Conservation (phyloP, 1,140 invertebrate species). For the Telenomus remus region DNA sequence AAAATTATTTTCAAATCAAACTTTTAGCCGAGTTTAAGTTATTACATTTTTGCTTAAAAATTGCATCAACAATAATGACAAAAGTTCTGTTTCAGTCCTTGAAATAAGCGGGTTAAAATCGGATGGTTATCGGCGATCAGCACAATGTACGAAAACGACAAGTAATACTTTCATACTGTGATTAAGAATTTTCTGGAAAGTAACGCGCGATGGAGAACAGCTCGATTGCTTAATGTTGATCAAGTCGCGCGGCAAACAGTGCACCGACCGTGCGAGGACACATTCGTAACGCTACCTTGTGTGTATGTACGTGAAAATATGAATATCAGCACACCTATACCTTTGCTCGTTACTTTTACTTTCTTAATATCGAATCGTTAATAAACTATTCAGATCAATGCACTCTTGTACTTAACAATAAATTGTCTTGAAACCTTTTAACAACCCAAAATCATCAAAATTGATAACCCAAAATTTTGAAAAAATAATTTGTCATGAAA, state of each 20-base stretch:
- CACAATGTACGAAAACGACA: constrained; percentile 31
- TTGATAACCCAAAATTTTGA: not conserved
- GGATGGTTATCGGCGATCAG: constrained; percentile 8
- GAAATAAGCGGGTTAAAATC: not conserved
- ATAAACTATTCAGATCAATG: constrained; percentile 23
- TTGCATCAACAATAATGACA: no score
- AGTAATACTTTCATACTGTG: constrained; percentile 40
- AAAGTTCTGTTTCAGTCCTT: no score
- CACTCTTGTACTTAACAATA: constrained; percentile 1
- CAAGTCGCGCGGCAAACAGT: constrained; percentile 66
- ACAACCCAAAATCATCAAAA: no score
- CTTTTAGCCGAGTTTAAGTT: no score
- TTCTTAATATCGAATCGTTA: constrained; percentile 54
- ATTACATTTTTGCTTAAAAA: no score
- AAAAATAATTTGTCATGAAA: no score
- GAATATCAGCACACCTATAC: constrained; percentile 60
- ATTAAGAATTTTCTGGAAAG: constrained; percentile 66
- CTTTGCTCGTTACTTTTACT: constrained; percentile 56
- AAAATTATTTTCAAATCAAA: no score
- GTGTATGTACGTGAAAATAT: constrained; percentile 55
- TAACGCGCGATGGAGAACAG: constrained; percentile 60
- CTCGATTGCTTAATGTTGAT: constrained; percentile 69
- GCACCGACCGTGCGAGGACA: constrained; percentile 75
- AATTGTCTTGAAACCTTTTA: no score
- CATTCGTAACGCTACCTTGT: constrained; percentile 62